A percentile compares a stretch with the other conserved stretches of the same genome.
These are phyloP conservation scores for Slavum lentiscoides DNA, from an alignment of 2,888 invertebrate genomes.

Conservation along the genomic window DNA sequence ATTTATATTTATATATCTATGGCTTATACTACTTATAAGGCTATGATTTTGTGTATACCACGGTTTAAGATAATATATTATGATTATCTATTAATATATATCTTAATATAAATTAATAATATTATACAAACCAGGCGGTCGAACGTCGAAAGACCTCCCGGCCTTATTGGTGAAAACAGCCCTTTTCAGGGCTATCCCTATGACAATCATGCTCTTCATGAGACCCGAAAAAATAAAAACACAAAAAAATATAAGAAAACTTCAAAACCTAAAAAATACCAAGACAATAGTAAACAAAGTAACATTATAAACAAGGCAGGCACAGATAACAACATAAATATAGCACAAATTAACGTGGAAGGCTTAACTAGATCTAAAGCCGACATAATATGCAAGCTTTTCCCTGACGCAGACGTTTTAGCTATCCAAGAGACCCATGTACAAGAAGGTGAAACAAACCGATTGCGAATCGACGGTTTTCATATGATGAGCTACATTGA, in stretches of 20 bases:
- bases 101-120: no score
- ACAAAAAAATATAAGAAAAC: not conserved
- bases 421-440: conserved; percentile 4
- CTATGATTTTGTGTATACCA: no score
- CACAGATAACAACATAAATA: conserved; percentile 3
- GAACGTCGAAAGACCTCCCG: no score
- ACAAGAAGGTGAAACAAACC: conserved; percentile 9
- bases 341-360: conserved; percentile 19
- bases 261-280: conserved; percentile 1
- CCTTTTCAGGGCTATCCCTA: not conserved
- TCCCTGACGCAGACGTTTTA: conserved; percentile 4
- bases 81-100: no score
- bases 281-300: not conserved
- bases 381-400: not conserved
- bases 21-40: no score
- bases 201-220: conserved; percentile 2
- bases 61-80: no score
- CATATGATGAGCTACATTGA: not conserved
- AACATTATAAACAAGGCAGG: not conserved
- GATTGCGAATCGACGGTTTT: not conserved
- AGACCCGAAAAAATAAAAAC: not conserved
- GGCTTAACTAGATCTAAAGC: conserved; percentile 17
- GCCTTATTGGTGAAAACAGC: not conserved
- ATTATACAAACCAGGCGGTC: no score
- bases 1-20: no score